phyloP scores from a whole-genome alignment of 2,888 invertebrate species.

The Diarsia dahlii region DNA sequence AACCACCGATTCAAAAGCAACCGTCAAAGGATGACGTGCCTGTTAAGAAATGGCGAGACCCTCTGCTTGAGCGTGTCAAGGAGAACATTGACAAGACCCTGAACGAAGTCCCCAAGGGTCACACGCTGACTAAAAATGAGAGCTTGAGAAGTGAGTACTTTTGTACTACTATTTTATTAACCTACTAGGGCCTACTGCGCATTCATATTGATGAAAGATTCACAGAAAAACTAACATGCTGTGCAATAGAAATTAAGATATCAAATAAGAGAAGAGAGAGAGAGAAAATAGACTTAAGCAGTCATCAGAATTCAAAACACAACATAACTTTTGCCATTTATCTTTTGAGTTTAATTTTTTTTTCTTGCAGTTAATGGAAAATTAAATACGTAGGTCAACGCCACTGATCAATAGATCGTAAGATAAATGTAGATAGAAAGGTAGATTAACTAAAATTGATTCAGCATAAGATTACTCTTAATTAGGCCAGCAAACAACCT shows the following conservation, averaged over 20 bases:
- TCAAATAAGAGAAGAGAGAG: neutral
- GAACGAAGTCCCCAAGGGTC: conserved; percentile 88
- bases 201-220: neutral
- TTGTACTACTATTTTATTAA: conserved; percentile 13
- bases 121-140: conserved; percentile 89
- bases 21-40: conserved; percentile 87
- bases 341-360: no score
- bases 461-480: conserved; percentile 12
- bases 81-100: conserved; percentile 89
- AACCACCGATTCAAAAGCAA: conserved; percentile 86
- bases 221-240: neutral
- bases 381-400: no score
- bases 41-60: conserved; percentile 89
- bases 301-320: no score
- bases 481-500: conserved; percentile 28
- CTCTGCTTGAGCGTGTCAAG: conserved; percentile 88
- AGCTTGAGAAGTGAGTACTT: conserved; percentile 88
- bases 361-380: no score
- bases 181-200: neutral
- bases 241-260: neutral
- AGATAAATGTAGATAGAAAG: conserved; percentile 1
- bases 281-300: neutral
- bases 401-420: conserved; percentile 1
- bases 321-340: no score
- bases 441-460: neutral